Evolutionary conservation across 2,113 vertebrate species (phyloP), one percentile per base, ranked within the genome.

Genomic region (Microtus ochrogaster): DNA sequence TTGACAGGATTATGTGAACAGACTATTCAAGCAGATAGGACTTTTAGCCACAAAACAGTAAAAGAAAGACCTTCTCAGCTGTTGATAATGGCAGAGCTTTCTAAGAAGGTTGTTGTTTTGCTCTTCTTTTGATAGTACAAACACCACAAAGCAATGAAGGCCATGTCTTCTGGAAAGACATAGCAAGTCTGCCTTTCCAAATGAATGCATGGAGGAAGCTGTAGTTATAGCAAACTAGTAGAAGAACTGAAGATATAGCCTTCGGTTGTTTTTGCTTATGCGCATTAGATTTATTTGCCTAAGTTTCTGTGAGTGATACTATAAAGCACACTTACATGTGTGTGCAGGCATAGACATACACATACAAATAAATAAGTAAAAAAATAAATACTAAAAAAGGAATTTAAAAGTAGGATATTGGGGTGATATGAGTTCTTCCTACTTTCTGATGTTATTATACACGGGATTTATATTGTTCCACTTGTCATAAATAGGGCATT

Each of bases 71-170:
- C 73, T 86, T 89, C 24, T 91, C 28, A 76, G 26, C 22, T 49
- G 70, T 66, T 12, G 0, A 68, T 82, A 76, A 95, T 61, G 55
- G 33, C 44, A 95, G 52, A 74, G 74, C 39, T 30, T 68, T 86
- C 30, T 78, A 58, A 89, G 90, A 90, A 66, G 33, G 21, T 70
- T 33, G 89, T 44, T 55, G 65, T 36, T 90, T 76, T 33, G 21
- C 36, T 94, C 44, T 91, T 97, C 58, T 97, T 85, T 92, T 73
- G 82, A 65, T 68, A 61, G 82, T 63, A 74, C 26, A 82, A 89
- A 89, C 94, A 17, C 2, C 8, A 0, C 30, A 55, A 21, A 79
- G 30, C 30, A 10, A 21, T 11, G 16, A 36, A 24, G 66, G 52
- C 55, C 83, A 3, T 26, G 26, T 82, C 63, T 87, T 90, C 55